Percentiles rank a stretch among this genome's conserved stretches.
Evolutionary conservation across 1,140 invertebrate species (phyloP).

Genomic region (Aphaenogaster ashmeadi): DNA sequence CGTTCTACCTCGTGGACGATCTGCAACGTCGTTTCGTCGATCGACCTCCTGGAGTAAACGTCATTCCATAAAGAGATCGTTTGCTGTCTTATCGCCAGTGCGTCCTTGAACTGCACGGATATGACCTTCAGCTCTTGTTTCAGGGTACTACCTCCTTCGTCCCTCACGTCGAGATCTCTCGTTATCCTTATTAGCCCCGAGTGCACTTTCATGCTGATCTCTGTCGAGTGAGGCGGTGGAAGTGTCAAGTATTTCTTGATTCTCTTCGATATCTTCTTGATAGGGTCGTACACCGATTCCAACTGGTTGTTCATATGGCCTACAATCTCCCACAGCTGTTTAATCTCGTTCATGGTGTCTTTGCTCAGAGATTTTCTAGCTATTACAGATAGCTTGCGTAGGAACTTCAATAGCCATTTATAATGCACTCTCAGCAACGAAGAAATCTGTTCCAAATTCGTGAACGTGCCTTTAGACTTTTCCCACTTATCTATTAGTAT

Average conservation of each 20-base stretch:
- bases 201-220: slow-evolving; percentile 67
- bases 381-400: slow-evolving; percentile 67
- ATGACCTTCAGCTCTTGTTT: slow-evolving; percentile 73
- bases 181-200: slow-evolving; percentile 65
- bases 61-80: slow-evolving; percentile 74
- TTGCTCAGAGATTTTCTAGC: slow-evolving; percentile 1
- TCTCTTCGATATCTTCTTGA: slow-evolving; percentile 80
- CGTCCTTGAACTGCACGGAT: slow-evolving; percentile 61
- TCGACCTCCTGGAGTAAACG: slow-evolving; percentile 38
- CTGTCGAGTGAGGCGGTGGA: slow-evolving; percentile 79
- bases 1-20: slow-evolving; percentile 57
- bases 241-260: slow-evolving; percentile 76
- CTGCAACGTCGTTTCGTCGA: slow-evolving; percentile 4
- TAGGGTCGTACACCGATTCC: slow-evolving; percentile 74
- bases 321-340: slow-evolving; percentile 59
- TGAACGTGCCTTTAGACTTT: slow-evolving; percentile 70
- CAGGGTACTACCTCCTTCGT: slow-evolving; percentile 34
- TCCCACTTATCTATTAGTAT: slow-evolving; percentile 70
- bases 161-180: slow-evolving; percentile 63
- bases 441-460: slow-evolving; percentile 77
- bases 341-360: slow-evolving; percentile 30
- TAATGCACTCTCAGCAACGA: slow-evolving; percentile 82
- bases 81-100: slow-evolving; percentile 43
- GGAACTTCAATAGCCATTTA: slow-evolving; percentile 83
- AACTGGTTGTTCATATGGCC: slow-evolving; percentile 68